Percentiles rank a stretch among this genome's conserved stretches.
Evolutionary conservation across 2,113 vertebrate species (phyloP).

Genomic region (Atractosteus spatula): DNA sequence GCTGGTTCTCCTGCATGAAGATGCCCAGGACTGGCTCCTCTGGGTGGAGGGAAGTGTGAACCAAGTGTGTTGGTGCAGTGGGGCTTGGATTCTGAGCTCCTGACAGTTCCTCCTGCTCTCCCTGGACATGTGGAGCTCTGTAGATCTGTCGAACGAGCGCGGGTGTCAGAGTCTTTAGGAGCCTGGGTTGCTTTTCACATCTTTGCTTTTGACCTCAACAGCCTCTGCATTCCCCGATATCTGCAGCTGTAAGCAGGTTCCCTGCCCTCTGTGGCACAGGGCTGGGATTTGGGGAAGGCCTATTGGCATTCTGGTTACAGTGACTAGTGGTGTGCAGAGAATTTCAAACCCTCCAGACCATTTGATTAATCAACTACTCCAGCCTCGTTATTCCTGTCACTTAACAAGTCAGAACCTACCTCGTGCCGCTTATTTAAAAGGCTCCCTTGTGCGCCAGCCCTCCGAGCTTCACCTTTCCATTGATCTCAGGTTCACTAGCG

Average conservation of each 20-base stretch:
- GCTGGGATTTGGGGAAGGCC: neutral
- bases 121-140: neutral
- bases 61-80: neutral
- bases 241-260: conserved; percentile 45
- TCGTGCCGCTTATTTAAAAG: neutral
- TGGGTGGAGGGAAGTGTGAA: neutral
- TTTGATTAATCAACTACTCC: neutral
- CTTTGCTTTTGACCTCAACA: conserved; percentile 57
- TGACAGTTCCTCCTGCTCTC: neutral
- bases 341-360: neutral
- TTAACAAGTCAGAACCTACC: neutral
- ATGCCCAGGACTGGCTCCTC: neutral
- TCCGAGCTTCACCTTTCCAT: neutral
- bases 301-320: neutral
- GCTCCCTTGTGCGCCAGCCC: neutral
- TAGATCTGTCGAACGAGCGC: neutral
- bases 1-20: neutral
- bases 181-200: conserved; percentile 40
- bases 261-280: neutral
- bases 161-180: neutral
- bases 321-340: neutral
- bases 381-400: neutral
- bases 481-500: neutral
- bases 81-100: neutral
- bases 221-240: conserved; percentile 46